These are phyloP conservation scores for Chunga burmeisteri DNA, from an alignment of 2,113 vertebrate genomes.

Conservation along the genomic window DNA sequence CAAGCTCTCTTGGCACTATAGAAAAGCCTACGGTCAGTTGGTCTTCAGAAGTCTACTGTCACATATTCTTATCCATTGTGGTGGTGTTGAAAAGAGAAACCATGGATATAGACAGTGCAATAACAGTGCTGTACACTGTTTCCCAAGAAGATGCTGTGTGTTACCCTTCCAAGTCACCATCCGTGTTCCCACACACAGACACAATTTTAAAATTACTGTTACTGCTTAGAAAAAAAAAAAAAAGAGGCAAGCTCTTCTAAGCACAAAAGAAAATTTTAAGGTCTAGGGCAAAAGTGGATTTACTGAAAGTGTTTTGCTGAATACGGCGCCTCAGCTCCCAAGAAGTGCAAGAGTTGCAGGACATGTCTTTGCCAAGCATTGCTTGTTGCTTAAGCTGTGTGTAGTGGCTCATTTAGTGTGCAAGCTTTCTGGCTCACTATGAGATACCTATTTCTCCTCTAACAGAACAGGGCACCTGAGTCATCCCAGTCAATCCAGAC, in stretches of 20 bases:
- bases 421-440: not conserved
- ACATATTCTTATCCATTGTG: not conserved
- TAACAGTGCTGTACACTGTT: not conserved
- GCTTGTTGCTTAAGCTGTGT: not conserved
- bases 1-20: not conserved
- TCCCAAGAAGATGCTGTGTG: not conserved
- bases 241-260: not conserved
- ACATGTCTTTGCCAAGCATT: not conserved
- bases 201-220: not conserved
- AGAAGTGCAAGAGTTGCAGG: not conserved
- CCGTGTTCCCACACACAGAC: not conserved
- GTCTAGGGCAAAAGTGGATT: not conserved
- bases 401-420: not conserved
- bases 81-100: not conserved
- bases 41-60: not conserved
- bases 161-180: not conserved
- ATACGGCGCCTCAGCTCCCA: not conserved
- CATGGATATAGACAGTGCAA: not conserved
- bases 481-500: not conserved
- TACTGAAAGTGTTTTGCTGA: not conserved
- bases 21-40: not conserved
- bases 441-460: not conserved
- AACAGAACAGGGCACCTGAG: not conserved
- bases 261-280: not conserved
- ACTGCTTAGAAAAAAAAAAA: not conserved